These are phyloP conservation scores for Tokudaia muenninki DNA, from an alignment of 2,797 vertebrate genomes.

Conservation along the genomic window DNA sequence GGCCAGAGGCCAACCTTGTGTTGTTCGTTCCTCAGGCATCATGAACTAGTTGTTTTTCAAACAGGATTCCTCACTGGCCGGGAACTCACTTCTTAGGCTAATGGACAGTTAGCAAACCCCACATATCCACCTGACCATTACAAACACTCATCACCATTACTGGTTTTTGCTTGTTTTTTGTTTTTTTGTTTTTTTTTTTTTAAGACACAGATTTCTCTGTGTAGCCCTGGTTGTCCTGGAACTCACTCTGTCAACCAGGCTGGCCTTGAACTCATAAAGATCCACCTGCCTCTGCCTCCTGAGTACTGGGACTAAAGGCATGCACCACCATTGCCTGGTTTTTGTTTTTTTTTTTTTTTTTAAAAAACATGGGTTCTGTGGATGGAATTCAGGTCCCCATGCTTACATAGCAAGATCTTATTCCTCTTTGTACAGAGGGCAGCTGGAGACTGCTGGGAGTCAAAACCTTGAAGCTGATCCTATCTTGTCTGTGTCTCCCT, in stretches of 20 bases:
- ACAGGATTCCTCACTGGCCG: background rate
- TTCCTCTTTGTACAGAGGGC: background rate
- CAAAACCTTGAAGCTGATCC: background rate
- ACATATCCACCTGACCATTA: background rate
- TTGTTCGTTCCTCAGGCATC: background rate
- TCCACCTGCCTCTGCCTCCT: background rate
- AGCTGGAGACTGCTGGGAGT: background rate
- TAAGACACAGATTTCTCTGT: background rate
- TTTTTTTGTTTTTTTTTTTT: background rate
- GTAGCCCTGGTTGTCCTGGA: background rate
- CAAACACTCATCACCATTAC: background rate
- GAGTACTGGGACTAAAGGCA: background rate
- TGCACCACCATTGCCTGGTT: background rate
- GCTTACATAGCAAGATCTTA: background rate
- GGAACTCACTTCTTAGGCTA: background rate
- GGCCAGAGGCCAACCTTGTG: background rate
- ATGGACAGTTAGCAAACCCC: background rate
- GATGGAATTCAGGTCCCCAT: background rate
- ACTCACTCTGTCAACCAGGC: background rate
- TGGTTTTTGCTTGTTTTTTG: background rate
- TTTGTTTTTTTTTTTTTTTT: background rate
- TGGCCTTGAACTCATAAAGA: background rate
- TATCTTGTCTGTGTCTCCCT: background rate
- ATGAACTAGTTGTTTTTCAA: background rate
- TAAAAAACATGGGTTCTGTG: background rate